These are phyloP conservation scores for Leucophenga montana DNA, from an alignment of 2,888 invertebrate genomes.

Conservation along the genomic window DNA sequence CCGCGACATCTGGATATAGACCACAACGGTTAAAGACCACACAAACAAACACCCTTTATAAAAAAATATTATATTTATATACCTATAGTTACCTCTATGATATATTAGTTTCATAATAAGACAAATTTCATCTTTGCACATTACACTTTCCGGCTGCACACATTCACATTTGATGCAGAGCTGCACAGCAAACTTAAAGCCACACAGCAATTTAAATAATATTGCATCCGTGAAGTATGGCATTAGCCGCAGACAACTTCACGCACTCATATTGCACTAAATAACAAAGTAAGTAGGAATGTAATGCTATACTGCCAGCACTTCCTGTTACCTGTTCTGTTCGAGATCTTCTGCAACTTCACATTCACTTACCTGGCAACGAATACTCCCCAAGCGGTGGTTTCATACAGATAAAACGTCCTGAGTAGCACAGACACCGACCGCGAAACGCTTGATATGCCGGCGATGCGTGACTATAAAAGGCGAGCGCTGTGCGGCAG, in stretches of 20 bases:
- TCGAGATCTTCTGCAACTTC: neutral
- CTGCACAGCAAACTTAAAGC: no score
- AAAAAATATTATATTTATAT: no score
- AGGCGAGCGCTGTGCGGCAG: conserved; percentile 89
- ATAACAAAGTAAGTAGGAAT: neutral
- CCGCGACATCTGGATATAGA: no score
- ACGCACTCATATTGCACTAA: neutral
- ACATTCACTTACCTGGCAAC: conserved; percentile 68
- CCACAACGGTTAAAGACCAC: no score
- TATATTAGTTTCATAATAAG: no score
- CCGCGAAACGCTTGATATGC: conserved; percentile 92
- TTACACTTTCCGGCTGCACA: no score
- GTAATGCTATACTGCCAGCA: neutral
- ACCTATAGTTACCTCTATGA: no score
- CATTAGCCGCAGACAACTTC: neutral
- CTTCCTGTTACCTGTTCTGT: neutral
- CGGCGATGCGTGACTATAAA: conserved; percentile 92
- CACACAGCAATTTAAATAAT: neutral
- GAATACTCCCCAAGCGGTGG: conserved; percentile 80
- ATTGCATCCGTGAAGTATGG: neutral
- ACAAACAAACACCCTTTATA: no score
- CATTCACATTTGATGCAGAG: no score
- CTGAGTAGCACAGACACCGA: conserved; percentile 91
- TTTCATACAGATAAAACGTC: conserved; percentile 93
- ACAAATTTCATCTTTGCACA: no score